phyloP scores from a whole-genome alignment of 35 echinoderm and acorn worm species.

The Heliocidaris erythrogramma region DNA sequence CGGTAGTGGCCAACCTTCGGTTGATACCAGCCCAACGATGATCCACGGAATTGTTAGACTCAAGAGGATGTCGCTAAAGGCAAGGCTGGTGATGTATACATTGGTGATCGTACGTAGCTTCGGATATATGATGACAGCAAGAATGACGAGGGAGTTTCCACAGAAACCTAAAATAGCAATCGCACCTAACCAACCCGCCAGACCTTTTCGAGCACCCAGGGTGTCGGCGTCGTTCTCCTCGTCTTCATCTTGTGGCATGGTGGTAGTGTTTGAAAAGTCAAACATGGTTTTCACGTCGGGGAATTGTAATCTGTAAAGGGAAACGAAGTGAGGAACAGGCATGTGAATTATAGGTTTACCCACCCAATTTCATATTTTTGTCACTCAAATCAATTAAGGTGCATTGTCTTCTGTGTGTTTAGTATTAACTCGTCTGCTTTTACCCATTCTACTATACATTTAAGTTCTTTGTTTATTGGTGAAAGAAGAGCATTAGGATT shows the following conservation, averaged over 20 bases:
- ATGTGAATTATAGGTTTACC: too few relatives aligned
- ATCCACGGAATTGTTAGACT: slow-evolving; percentile 77
- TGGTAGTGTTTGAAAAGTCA: neutral
- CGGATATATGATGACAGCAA: slow-evolving; percentile 66
- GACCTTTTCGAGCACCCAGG: neutral
- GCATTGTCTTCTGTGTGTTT: too few relatives aligned
- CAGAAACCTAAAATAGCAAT: slow-evolving; percentile 68
- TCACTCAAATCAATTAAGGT: too few relatives aligned
- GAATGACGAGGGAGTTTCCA: slow-evolving; percentile 82
- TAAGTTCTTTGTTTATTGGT: too few relatives aligned
- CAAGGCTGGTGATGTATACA: slow-evolving; percentile 91
- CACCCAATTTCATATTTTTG: too few relatives aligned
- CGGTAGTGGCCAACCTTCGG: slow-evolving; percentile 66
- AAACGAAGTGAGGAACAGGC: neutral
- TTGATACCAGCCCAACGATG: slow-evolving; percentile 60
- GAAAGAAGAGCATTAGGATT: too few relatives aligned
- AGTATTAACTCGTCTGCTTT: too few relatives aligned
- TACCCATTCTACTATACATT: too few relatives aligned
- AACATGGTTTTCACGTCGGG: neutral
- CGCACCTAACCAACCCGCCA: slow-evolving; percentile 22
- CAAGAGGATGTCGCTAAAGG: slow-evolving; percentile 67
- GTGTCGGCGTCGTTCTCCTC: neutral
- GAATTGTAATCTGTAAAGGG: neutral
- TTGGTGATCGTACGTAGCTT: slow-evolving; percentile 88
- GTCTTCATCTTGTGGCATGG: neutral